Base-by-base conservation (phyloP, 2,797 vertebrate genomes). In the Otus scops region DNA sequence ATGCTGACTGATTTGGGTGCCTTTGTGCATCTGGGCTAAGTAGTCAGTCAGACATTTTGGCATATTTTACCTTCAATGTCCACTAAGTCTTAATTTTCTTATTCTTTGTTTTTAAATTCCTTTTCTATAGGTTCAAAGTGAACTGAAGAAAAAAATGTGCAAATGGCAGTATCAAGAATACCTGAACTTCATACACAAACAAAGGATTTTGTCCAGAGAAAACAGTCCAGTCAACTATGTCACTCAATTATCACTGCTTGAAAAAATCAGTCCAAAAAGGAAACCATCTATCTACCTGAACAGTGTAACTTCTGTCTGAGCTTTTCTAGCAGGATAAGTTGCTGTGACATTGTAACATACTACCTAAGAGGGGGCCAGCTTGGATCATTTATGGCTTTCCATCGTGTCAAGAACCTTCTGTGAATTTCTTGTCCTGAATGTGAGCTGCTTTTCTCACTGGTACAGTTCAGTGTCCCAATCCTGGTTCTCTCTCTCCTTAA, bases 81-180 rank as follows among this genome's bases (percentile, higher is more conserved):
- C 14, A n/a, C 10, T 32, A 26, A 24, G 1, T 22, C 13, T 34
- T 20, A 7, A 27, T 45, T 86, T 88, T n/a, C 32, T 59, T 17
- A 45, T 41, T 63, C n/a, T 57, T 14, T 76, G 21, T 18, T 68
- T 67, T 36, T 21, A 5, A 61, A 39, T 82, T 36, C 39, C 19
- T 71, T 65, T 86, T 32, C n/a, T 47, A 1, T 5, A 99, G 99
- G 99, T 99, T 50, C 99, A 99, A 88, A 92, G 98, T 2, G 99
- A 99, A 96, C 97, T 99, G 88, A 98, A 98, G 92, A 98, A 98
- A 18, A 98, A 98, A 36, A 94, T 99, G 54, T 97, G 98, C 94
- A 98, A 93, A 78, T 98, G 98, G 98, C 98, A 98, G 85, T 91
- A 96, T 64, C 98, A 98, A 84, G 98, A 97, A 47, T 98, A 98